Percentiles rank a stretch among this genome's conserved stretches.
Conservation (phyloP, 1,140 invertebrate species). For the Bombus soroeensis region DNA sequence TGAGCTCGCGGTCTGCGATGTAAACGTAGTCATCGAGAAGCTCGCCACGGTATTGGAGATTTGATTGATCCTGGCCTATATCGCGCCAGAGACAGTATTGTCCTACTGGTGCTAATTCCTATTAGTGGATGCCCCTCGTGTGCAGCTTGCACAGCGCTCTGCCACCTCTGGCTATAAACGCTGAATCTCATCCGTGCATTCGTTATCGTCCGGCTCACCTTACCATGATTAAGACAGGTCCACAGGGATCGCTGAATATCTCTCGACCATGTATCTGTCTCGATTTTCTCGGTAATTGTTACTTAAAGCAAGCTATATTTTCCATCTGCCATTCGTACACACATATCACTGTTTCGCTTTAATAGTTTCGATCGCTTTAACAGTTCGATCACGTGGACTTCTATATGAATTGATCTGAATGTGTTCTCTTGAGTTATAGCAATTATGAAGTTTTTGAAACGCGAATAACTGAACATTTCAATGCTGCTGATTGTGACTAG, state of each 20-base stretch:
- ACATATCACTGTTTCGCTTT: too few relatives aligned
- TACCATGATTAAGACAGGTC: conserved; percentile 67
- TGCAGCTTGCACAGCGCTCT: conserved; percentile 47
- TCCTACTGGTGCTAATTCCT: conserved; percentile 69
- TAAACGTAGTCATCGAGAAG: conserved; percentile 72
- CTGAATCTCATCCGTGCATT: conserved; percentile 60
- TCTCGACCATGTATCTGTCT: conserved; percentile 28
- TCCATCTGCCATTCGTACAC: neutral
- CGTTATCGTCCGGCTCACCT: conserved; percentile 65
- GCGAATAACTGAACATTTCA: neutral
- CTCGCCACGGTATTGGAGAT: conserved; percentile 70
- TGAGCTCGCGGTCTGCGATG: conserved; percentile 71
- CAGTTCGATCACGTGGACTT: too few relatives aligned
- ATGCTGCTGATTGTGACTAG: neutral
- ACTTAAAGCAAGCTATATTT: neutral
- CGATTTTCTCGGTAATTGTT: conserved; percentile 33
- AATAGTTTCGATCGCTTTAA: too few relatives aligned
- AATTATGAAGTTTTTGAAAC: neutral
- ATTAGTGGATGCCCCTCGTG: conserved; percentile 65
- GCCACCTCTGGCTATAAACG: conserved; percentile 52
- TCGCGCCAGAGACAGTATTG: conserved; percentile 65
- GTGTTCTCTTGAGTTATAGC: too few relatives aligned
- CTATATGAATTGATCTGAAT: too few relatives aligned
- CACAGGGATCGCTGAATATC: conserved; percentile 31
- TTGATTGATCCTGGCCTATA: conserved; percentile 73